A percentile compares a stretch with the other conserved stretches of the same genome.
These are phyloP conservation scores for Drosophila pachea DNA, from an alignment of 1,140 invertebrate genomes.

Conservation along the genomic window DNA sequence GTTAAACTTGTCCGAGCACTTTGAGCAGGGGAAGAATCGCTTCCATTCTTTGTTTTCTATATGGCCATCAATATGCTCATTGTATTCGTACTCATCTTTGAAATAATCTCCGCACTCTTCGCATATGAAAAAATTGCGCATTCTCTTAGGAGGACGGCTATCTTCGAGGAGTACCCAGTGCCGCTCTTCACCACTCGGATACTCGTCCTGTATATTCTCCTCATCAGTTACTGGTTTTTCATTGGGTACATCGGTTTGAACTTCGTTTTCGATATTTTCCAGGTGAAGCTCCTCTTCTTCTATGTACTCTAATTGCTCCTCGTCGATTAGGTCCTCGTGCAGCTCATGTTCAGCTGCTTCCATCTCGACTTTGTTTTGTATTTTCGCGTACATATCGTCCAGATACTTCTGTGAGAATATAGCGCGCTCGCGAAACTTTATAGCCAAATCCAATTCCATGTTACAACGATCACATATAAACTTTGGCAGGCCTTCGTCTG, in stretches of 20 bases:
- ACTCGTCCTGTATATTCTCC: slow-evolving; percentile 11
- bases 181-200: slow-evolving; percentile 18
- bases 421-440: slow-evolving; percentile 64
- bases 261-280: not conserved
- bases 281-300: not conserved
- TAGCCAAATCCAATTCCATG: slow-evolving; percentile 57
- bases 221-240: not conserved
- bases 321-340: slow-evolving; percentile 53
- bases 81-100: slow-evolving; percentile 30
- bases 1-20: slow-evolving; percentile 33
- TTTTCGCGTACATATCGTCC: slow-evolving; percentile 40
- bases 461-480: slow-evolving; percentile 52
- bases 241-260: not conserved
- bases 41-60: slow-evolving; percentile 16
- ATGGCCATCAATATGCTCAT: slow-evolving; percentile 37
- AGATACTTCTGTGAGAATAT: slow-evolving; percentile 64
- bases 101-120: slow-evolving; percentile 57
- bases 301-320: slow-evolving; percentile 32
- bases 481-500: slow-evolving; percentile 36
- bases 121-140: slow-evolving; percentile 59
- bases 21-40: slow-evolving; percentile 45
- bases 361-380: not conserved
- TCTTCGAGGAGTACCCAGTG: slow-evolving; percentile 22
- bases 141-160: slow-evolving; percentile 33
- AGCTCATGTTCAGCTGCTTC: slow-evolving; percentile 4